Percentiles rank a stretch among this genome's conserved stretches.
Conservation (phyloP, 2,113 vertebrate genomes). For the Phoenicopterus ruber region DNA sequence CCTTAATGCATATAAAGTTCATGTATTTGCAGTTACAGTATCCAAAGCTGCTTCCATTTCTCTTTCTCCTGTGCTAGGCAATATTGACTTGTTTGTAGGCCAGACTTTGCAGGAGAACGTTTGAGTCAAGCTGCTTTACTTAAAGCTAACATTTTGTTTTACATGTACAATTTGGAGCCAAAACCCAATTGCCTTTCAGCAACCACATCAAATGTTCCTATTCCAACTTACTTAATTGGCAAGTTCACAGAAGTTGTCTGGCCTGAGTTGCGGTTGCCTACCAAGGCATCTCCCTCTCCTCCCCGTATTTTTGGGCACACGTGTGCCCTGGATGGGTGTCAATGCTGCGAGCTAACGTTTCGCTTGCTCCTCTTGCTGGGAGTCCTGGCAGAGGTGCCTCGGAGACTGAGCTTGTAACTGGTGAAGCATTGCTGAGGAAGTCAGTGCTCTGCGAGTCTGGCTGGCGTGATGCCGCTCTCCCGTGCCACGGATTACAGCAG, state of each 20-base stretch:
- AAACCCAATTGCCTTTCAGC: background rate
- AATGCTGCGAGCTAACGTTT: background rate
- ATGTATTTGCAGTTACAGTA: background rate
- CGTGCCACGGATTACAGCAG: background rate
- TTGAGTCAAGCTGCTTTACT: background rate
- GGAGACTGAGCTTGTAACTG: background rate
- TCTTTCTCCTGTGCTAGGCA: background rate
- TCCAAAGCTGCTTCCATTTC: background rate
- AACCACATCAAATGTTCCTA: background rate
- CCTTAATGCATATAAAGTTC: background rate
- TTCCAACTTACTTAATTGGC: background rate
- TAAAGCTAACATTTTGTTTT: background rate
- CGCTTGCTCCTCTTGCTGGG: background rate
- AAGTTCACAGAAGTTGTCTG: background rate
- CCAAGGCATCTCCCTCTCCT: background rate
- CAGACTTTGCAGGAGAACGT: background rate
- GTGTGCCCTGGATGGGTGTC: background rate
- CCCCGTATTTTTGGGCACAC: background rate
- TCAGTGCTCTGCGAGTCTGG: background rate
- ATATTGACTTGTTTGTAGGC: background rate
- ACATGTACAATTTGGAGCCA: background rate
- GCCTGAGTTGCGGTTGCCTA: background rate
- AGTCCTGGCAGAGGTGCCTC: background rate
- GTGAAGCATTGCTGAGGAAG: background rate
- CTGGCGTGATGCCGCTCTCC: background rate